Evolutionary conservation across 2,797 vertebrate genomes (phyloP), one percentile per base, ranked within the genome.

Genomic region (Siniperca obscura): DNA sequence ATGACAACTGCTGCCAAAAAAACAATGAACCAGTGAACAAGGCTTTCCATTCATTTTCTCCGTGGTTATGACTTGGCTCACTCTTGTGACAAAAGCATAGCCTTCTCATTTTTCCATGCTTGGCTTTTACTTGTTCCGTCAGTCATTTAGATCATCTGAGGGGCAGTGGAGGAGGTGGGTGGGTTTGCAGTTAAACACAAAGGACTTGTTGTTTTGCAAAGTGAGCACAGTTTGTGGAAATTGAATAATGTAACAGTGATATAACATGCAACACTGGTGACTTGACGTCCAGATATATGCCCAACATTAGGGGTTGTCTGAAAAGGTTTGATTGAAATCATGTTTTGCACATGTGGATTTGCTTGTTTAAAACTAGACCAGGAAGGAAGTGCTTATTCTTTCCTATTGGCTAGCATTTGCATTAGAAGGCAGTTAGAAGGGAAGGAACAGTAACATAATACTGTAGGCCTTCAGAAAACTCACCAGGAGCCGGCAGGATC

Each of bases 401-500:
- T 69, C 42, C 61, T 27, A 34, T 53, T 70, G 61, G 67, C 27
- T 27, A 22, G n/a, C 4, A 74, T 84, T 77, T 46, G 22, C 14
- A 40, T 80, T n/a, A 66, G 48, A 36, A 68, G 10, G 21, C 52
- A 44, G 19, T 13, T 25, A 21, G 10, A 68, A 12, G 7, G 65
- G 53, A 61, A 44, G 36, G 13, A 56, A 62, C 1, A 12, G 16
- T 17, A 38, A 74, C 25, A 62, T n/a, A 14, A 80, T 46, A 60
- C 17, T 65, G 52, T 3, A 44, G 42, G 21, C 2, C 2, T 0
- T 7, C 4, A 78, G 44, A 10, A 65, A 56, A 56, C 94, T 93
- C 53, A 96, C 95, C 95, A 42, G 92, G 87, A 81, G 70, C 85
- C 2, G 92, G 83, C 56, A 88, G 67, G 68, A 89, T 79, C 86